Evolutionary conservation across 2,797 vertebrate species (phyloP).

Genomic region (Borostomias antarcticus): DNA sequence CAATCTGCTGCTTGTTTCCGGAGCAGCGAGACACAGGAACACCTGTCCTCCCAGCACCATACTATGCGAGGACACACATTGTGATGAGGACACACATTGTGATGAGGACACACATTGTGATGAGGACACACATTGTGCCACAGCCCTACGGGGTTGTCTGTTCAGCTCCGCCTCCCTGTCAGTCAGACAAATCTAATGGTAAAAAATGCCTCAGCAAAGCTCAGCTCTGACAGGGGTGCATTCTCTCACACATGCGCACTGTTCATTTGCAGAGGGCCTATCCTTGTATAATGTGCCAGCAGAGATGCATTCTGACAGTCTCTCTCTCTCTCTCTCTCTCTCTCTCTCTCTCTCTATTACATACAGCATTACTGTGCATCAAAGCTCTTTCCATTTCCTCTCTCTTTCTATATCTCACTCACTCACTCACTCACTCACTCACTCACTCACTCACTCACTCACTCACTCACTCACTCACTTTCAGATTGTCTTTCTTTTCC

Average conservation of each 20-base stretch:
- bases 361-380: background rate
- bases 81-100: no score
- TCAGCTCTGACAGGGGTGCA: conserved; percentile 3
- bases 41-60: no score
- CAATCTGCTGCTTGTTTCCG: background rate
- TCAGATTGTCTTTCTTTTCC: background rate
- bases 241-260: background rate
- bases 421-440: background rate
- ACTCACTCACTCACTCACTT: background rate
- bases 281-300: background rate
- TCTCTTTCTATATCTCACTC: background rate
- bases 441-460: conserved; percentile 6
- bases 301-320: background rate
- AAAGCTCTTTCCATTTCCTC: background rate
- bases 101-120: no score
- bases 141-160: conserved; percentile 46
- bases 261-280: background rate
- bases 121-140: conserved; percentile 37
- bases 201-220: conserved; percentile 44
- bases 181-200: conserved; percentile 54
- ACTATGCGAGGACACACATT: no score
- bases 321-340: background rate
- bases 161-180: conserved; percentile 45
- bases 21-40: conserved; percentile 16
- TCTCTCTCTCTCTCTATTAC: background rate